phyloP scores from a whole-genome alignment of 2,888 invertebrate genomes.

The Kryphioiulus occultus region DNA sequence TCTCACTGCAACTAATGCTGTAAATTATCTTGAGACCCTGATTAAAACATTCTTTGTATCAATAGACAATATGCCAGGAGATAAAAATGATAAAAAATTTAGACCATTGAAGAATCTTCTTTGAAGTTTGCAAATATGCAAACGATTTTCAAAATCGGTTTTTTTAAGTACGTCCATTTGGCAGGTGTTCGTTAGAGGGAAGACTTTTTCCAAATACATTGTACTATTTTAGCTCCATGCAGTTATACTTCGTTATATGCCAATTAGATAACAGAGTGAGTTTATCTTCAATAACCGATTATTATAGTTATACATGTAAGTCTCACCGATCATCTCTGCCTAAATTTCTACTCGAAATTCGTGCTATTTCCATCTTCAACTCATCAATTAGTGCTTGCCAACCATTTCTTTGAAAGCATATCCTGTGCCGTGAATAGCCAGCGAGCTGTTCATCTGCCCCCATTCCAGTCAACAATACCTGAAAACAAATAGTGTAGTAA shows the following conservation, averaged over 20 bases:
- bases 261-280: too few relatives aligned
- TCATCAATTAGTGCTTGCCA: slow-evolving; percentile 70
- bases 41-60: too few relatives aligned
- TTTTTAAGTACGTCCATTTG: too few relatives aligned
- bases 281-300: too few relatives aligned
- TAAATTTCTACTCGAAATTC: slow-evolving; percentile 88
- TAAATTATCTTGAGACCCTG: background rate
- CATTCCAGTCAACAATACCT: slow-evolving; percentile 86
- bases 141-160: too few relatives aligned
- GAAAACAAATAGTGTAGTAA: background rate
- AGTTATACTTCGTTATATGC: too few relatives aligned
- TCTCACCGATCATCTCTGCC: slow-evolving; percentile 82
- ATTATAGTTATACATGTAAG: background rate
- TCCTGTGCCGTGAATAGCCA: slow-evolving; percentile 89
- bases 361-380: slow-evolving; percentile 78
- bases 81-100: background rate
- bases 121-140: too few relatives aligned
- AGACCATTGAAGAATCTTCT: too few relatives aligned
- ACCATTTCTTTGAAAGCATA: slow-evolving; percentile 64
- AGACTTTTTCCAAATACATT: too few relatives aligned
- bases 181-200: too few relatives aligned
- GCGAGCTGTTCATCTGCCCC: slow-evolving; percentile 98
- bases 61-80: background rate
- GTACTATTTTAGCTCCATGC: too few relatives aligned
- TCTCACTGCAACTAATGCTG: too few relatives aligned